Evolutionary conservation across 1,140 invertebrate species (phyloP).

Genomic region (Alviniconcha marisindica): DNA sequence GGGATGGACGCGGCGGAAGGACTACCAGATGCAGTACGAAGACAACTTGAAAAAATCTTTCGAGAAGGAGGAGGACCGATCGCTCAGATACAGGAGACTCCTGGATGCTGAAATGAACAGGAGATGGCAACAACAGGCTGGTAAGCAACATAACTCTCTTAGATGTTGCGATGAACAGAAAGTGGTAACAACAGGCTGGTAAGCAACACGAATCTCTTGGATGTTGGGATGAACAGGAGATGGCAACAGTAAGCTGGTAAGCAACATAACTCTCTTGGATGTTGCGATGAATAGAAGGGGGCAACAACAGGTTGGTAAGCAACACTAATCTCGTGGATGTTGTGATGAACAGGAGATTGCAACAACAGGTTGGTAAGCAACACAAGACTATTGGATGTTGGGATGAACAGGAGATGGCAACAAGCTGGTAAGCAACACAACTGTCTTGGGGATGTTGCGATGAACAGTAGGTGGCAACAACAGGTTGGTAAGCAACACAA

Average conservation of each 20-base stretch:
- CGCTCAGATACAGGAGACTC: neutral
- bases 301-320: conserved; percentile 25
- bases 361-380: too few relatives aligned
- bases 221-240: conserved; percentile 13
- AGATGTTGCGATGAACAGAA: conserved; percentile 3
- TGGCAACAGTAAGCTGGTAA: conserved; percentile 30
- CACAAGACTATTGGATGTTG: too few relatives aligned
- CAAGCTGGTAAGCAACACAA: too few relatives aligned
- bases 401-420: too few relatives aligned
- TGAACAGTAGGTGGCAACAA: conserved; percentile 22
- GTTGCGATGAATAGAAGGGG: conserved; percentile 17
- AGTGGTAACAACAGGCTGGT: conserved; percentile 31
- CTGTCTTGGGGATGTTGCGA: too few relatives aligned
- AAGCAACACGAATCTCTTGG: neutral
- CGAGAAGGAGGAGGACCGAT: neutral
- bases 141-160: neutral
- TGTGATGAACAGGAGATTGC: too few relatives aligned
- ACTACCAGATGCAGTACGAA: neutral
- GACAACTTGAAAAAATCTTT: neutral
- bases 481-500: neutral
- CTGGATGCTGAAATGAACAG: conserved; percentile 18
- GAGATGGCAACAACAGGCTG: conserved; percentile 29
- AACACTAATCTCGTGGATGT: too few relatives aligned
- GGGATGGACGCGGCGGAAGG: neutral
- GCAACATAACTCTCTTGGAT: neutral